Evolutionary conservation across 2,113 vertebrate species (phyloP), one percentile per base, ranked within the genome.

Genomic region (Neotoma lepida): DNA sequence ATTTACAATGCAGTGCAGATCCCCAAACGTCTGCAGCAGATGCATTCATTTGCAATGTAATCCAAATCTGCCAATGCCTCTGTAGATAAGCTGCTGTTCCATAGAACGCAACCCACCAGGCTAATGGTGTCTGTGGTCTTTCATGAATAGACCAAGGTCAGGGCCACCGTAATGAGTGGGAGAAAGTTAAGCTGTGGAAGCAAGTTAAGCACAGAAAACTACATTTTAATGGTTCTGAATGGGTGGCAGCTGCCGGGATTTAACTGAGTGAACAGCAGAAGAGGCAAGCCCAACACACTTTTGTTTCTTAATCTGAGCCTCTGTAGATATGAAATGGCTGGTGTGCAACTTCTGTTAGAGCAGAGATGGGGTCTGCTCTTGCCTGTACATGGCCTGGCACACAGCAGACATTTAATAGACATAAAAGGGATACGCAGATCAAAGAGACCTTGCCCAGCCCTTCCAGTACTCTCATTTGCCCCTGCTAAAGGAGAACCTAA

Each of bases 141-240:
- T 97, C 89, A 95, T 96, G 93, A 97, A 96, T 39, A 97, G 89
- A 92, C 97, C 94, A 96, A 98, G 97, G 93, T 96, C 96, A 95
- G 95, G 97, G 96, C 95, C 97, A 71, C 96, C 76, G 88, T 92
- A 97, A 97, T 95, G 97, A 98, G 94, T 94, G 97, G 97, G 91
- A 91, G 90, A 97, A 89, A 98, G 96, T 98, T 97, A 97, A 98
- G 98, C 96, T 88, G 56, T 58, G 82, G 80, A 97, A 97, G 96
- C 90, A 97, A 98, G 97, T 98, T 98, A 98, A 97, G 96, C 96
- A 97, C 85, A 95, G 97, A 97, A 97, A 98, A 93, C 81, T 90
- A 90, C 68, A 93, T 78, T 98, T 97, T 97, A 98, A 96, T 98
- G 96, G 93, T 88, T 95, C 89, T 90, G 39, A 97, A 95, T 97